Percentiles rank a stretch among this genome's conserved stretches.
phyloP scores from a whole-genome alignment of 1,140 invertebrate species.

The Drosophila punjabiensis region DNA sequence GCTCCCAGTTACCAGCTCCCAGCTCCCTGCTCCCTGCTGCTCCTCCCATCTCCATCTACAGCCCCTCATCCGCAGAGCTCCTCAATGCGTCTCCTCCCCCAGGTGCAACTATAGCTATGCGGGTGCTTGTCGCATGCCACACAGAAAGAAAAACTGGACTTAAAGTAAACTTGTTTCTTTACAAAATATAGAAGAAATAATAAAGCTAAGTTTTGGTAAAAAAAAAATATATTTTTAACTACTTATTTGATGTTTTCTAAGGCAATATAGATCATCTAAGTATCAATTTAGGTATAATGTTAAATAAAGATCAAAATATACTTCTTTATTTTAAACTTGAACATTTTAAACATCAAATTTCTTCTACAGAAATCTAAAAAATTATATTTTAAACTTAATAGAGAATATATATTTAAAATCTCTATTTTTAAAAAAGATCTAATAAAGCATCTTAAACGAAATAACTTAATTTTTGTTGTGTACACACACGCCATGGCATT shows the following conservation, averaged over 20 bases:
- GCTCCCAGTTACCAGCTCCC: not conserved
- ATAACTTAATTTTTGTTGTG: conserved; percentile 5
- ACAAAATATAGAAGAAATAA: too few relatives aligned
- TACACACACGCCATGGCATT: conserved; percentile 25
- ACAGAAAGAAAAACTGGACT: not conserved
- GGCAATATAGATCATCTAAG: too few relatives aligned
- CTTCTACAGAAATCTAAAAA: not conserved
- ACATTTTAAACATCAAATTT: not conserved
- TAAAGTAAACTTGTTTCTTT: too few relatives aligned
- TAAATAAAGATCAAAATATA: too few relatives aligned
- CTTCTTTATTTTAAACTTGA: too few relatives aligned
- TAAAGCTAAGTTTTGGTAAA: not conserved
- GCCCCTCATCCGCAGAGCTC: conserved; percentile 18
- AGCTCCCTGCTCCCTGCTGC: not conserved
- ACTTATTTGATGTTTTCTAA: too few relatives aligned
- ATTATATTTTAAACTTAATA: not conserved
- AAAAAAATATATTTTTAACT: too few relatives aligned
- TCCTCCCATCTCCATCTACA: conserved; percentile 2
- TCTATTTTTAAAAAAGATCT: not conserved
- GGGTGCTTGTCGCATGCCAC: conserved; percentile 59
- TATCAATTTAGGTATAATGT: too few relatives aligned
- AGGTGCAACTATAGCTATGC: conserved; percentile 53
- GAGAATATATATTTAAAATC: not conserved
- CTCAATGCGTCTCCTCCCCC: conserved; percentile 26
- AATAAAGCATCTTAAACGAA: not conserved